Percentiles rank a stretch among this genome's conserved stretches.
These are phyloP conservation scores for Peribatodes rhomboidaria DNA, from an alignment of 2,888 invertebrate genomes.

Conservation along the genomic window DNA sequence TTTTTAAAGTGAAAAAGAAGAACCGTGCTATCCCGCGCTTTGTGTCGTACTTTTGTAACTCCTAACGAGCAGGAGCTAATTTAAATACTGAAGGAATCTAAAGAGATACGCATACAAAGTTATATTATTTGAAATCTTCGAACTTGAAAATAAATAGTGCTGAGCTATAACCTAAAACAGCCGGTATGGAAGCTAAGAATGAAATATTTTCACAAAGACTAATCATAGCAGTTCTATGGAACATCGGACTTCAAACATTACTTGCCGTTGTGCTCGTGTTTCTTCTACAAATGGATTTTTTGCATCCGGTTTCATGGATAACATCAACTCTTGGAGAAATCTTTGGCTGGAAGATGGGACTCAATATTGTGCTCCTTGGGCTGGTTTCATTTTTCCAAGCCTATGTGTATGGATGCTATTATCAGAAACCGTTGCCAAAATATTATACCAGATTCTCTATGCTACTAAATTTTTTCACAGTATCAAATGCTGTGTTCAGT, in stretches of 20 bases:
- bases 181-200: constrained; percentile 77
- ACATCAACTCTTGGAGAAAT: constrained; percentile 86
- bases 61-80: no score
- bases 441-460: constrained; percentile 89
- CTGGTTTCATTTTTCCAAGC: constrained; percentile 90
- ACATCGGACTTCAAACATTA: constrained; percentile 85
- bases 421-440: constrained; percentile 87
- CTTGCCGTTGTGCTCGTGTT: constrained; percentile 82
- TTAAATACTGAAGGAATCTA: no score
- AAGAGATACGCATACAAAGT: no score
- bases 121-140: neutral
- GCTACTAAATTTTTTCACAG: constrained; percentile 87
- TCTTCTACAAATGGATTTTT: constrained; percentile 87
- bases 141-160: neutral
- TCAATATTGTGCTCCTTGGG: constrained; percentile 88
- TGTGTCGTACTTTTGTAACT: no score
- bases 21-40: no score
- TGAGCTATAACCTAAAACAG: constrained; percentile 31
- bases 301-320: constrained; percentile 90
- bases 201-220: constrained; percentile 88
- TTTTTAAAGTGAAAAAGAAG: no score
- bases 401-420: constrained; percentile 90
- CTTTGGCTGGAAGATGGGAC: constrained; percentile 88
- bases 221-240: constrained; percentile 86
- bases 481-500: constrained; percentile 86